phyloP scores from a whole-genome alignment of 37 sponge, comb jelly and placozoan species.

The Beroe ovata region DNA sequence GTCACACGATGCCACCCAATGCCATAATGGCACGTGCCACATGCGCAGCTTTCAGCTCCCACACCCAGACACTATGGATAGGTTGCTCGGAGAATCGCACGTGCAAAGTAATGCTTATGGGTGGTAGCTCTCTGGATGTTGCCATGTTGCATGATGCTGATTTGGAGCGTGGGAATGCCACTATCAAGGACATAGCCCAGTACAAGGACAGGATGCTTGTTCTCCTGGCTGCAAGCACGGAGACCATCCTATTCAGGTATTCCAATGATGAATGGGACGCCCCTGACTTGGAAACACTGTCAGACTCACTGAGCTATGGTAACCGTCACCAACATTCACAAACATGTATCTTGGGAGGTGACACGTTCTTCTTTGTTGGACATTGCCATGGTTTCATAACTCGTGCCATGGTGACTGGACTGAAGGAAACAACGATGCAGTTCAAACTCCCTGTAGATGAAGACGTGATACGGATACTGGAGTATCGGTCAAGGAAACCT shows the following conservation, averaged over 20 bases:
- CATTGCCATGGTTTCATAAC: slow-evolving; percentile 46
- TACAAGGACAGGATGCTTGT: slow-evolving; percentile 9
- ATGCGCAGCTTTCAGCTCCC: slow-evolving; percentile 17
- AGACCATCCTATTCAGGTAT: neutral
- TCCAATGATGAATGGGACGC: slow-evolving; percentile 1
- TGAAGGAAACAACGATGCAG: neutral
- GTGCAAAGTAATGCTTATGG: slow-evolving; percentile 36
- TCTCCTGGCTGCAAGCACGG: neutral
- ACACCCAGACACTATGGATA: slow-evolving; percentile 5
- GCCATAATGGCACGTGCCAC: slow-evolving; percentile 32
- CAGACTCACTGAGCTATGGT: slow-evolving; percentile 27
- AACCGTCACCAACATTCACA: slow-evolving; percentile 13
- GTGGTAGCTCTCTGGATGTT: slow-evolving; percentile 22
- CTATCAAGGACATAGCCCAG: slow-evolving; percentile 6
- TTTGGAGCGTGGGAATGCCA: neutral
- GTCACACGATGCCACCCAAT: slow-evolving; percentile 35
- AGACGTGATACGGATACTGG: slow-evolving; percentile 1
- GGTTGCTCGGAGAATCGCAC: neutral
- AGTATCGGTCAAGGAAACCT: neutral
- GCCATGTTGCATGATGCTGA: slow-evolving; percentile 21
- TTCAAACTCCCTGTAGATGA: slow-evolving; percentile 1
- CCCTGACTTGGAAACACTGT: slow-evolving; percentile 16
- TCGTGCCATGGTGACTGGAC: neutral
- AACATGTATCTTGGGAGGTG: neutral
- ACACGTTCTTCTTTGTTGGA: slow-evolving; percentile 29